Conservation (phyloP, 2,113 vertebrate species). For the Aythya baeri region DNA sequence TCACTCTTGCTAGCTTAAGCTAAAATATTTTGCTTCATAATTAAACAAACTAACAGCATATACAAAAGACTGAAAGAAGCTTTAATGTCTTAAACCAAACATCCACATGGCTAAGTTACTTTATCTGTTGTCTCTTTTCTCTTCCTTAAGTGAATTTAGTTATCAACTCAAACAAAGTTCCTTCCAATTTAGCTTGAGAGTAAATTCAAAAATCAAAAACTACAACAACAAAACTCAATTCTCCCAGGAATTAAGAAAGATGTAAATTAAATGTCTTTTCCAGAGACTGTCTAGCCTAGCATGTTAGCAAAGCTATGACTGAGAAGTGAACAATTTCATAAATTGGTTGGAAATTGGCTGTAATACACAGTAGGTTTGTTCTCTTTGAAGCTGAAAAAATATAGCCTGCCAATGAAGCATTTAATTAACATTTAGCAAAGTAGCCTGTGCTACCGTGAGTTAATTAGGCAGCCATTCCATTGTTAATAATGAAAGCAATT, state of each 20-base stretch:
- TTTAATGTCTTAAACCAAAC: neutral
- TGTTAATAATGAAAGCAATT: conserved; percentile 35
- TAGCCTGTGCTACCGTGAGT: neutral
- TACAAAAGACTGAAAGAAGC: neutral
- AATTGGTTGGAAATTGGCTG: neutral
- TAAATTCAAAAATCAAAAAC: neutral
- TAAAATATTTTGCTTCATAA: neutral
- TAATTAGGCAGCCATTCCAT: neutral
- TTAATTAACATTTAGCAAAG: conserved; percentile 30
- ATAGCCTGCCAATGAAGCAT: neutral
- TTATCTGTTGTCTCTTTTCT: neutral
- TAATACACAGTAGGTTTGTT: neutral
- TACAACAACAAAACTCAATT: neutral
- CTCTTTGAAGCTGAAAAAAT: neutral
- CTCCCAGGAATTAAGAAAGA: neutral
- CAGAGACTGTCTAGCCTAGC: neutral
- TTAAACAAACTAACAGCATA: neutral
- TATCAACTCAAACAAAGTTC: neutral
- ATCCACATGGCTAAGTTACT: too few species aligned
- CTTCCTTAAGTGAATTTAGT: neutral
- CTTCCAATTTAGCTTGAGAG: neutral
- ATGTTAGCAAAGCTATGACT: neutral
- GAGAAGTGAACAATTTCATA: neutral
- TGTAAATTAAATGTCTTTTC: neutral
- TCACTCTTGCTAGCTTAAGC: neutral